Percentiles rank a stretch among this genome's conserved stretches.
phyloP scores from a whole-genome alignment of 2,888 invertebrate species.

The Acheta domesticus region DNA sequence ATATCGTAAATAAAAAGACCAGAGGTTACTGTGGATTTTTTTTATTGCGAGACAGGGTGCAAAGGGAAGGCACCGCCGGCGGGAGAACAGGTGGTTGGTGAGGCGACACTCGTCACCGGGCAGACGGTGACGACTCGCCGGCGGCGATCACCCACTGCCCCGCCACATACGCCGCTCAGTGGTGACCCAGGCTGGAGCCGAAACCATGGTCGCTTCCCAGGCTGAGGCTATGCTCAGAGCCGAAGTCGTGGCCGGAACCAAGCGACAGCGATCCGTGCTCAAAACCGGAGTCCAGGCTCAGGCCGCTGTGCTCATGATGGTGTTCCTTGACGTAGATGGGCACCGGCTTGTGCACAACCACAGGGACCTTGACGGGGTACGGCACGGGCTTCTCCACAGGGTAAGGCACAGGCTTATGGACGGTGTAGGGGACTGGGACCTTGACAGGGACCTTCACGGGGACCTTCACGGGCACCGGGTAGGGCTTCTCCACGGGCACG shows the following conservation, averaged over 20 bases:
- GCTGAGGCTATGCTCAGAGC: no score
- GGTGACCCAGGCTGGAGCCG: background rate
- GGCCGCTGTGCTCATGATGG: background rate
- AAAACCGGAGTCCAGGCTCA: background rate
- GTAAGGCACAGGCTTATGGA: slow-evolving; percentile 48
- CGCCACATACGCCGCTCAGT: background rate
- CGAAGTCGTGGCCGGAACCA: no score
- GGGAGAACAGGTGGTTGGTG: no score
- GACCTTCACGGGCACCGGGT: slow-evolving; percentile 54
- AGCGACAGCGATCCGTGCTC: no score
- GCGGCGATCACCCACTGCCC: background rate
- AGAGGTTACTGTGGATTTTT: no score
- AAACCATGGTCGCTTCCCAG: background rate
- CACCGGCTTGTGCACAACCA: background rate
- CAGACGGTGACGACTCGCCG: background rate
- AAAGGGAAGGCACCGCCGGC: no score
- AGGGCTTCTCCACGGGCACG: slow-evolving; percentile 48
- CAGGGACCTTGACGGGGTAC: slow-evolving; percentile 18
- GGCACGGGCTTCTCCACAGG: slow-evolving; percentile 21
- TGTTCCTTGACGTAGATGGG: background rate
- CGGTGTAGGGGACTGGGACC: slow-evolving; percentile 50
- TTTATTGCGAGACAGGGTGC: no score
- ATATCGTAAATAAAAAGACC: no score
- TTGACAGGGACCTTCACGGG: slow-evolving; percentile 43
- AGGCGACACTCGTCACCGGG: no score